These are phyloP conservation scores for Sarcophaga carnaria DNA, from an alignment of 2,888 invertebrate species.

Conservation along the genomic window DNA sequence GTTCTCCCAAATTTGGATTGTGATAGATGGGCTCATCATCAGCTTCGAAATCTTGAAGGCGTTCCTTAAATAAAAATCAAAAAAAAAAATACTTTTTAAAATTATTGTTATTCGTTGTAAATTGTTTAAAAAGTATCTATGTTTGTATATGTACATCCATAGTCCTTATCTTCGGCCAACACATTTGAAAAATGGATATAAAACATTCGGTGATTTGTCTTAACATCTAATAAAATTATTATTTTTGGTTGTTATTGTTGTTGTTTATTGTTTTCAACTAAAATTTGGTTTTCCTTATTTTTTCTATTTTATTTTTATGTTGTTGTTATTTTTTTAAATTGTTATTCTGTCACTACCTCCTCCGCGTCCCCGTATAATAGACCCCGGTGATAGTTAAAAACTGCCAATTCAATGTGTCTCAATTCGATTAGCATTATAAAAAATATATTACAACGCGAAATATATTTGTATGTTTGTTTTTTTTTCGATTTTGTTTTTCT, in stretches of 20 bases:
- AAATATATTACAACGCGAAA: background rate
- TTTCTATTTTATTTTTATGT: background rate
- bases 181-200: constrained; percentile 29
- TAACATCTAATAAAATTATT: background rate
- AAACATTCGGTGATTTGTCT: background rate
- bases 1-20: constrained; percentile 74
- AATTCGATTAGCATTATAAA: background rate
- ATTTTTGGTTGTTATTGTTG: background rate
- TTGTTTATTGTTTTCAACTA: background rate
- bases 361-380: background rate
- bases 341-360: constrained; percentile 8
- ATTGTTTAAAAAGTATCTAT: background rate
- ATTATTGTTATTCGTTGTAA: background rate
- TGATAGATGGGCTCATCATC: constrained; percentile 78
- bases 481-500: background rate
- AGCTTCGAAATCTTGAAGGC: constrained; percentile 71
- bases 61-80: constrained; percentile 67
- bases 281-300: constrained; percentile 18
- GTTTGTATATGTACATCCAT: constrained; percentile 32
- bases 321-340: background rate
- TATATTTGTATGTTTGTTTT: background rate
- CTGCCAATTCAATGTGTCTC: background rate
- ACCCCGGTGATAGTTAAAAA: background rate
- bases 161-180: constrained; percentile 39
- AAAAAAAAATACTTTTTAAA: background rate